These are phyloP conservation scores for Ailuropoda melanoleuca DNA, from an alignment of 2,113 vertebrate species.

Conservation along the genomic window DNA sequence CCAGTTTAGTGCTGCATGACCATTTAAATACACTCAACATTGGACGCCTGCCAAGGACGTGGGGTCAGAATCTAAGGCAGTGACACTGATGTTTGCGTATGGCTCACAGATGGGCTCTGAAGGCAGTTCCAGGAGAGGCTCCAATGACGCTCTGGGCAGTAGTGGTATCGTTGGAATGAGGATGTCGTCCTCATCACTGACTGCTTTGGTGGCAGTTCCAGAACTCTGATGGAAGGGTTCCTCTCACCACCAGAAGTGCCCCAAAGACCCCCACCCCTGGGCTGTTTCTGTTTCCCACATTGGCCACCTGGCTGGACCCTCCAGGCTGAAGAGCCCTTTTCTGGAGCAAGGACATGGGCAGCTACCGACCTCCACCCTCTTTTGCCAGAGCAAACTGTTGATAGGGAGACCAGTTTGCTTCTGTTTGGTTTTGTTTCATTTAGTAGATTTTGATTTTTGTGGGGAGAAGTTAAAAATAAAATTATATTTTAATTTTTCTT, in stretches of 20 bases:
- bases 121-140: not conserved
- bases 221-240: not conserved
- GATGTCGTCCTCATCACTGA: not conserved
- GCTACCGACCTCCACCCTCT: not conserved
- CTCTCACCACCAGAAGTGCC: not conserved
- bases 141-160: not conserved
- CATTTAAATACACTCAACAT: fast-evolving
- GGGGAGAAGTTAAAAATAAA: not conserved
- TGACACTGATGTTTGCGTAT: not conserved
- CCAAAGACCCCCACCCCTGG: not conserved
- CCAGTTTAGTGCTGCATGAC: not conserved
- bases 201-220: not conserved
- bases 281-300: not conserved
- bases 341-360: not conserved
- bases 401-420: not conserved
- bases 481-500: not conserved
- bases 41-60: not conserved
- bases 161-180: not conserved
- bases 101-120: not conserved
- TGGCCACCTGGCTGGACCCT: not conserved
- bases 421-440: not conserved
- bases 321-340: not conserved
- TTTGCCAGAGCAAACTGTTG: not conserved
- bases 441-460: not conserved
- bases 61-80: not conserved